These are phyloP conservation scores for Synodontis membranacea DNA, from an alignment of 2,113 vertebrate species.

Conservation along the genomic window DNA sequence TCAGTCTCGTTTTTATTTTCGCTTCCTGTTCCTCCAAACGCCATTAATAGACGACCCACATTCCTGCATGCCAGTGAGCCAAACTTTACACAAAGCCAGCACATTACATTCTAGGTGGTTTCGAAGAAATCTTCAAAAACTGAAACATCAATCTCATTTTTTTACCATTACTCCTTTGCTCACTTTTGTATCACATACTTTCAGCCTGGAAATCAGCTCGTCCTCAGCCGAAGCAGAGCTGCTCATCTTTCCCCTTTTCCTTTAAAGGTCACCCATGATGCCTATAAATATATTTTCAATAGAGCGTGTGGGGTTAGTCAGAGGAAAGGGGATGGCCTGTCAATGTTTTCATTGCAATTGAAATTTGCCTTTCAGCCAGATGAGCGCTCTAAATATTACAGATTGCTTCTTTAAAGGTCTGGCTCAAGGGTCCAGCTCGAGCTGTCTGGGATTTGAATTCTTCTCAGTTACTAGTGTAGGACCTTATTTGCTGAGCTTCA, in stretches of 20 bases:
- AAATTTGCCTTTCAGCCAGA: slow-evolving; percentile 5
- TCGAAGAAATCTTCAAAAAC: not conserved
- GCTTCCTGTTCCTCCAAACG: not conserved
- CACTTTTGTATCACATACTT: not conserved
- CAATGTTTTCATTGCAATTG: slow-evolving; percentile 6
- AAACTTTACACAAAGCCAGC: not conserved
- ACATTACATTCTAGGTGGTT: not conserved
- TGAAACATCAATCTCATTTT: not conserved
- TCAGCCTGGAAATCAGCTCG: not conserved
- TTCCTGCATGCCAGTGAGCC: not conserved
- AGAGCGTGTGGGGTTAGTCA: not conserved
- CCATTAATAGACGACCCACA: not conserved
- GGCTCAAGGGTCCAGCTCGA: not conserved
- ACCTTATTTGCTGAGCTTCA: not conserved
- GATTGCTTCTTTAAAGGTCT: slow-evolving; percentile 1
- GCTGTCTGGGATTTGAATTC: not conserved
- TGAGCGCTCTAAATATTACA: not conserved
- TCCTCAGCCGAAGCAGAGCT: not conserved
- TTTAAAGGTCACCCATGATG: slow-evolving; percentile 20
- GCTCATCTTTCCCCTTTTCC: slow-evolving; percentile 3
- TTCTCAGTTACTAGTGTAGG: not conserved
- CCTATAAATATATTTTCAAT: slow-evolving; percentile 19
- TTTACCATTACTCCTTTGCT: not conserved
- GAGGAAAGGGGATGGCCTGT: slow-evolving; percentile 4
- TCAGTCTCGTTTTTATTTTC: slow-evolving; percentile 8